These are phyloP conservation scores for Mastigias papua DNA, from an alignment of 30 jellyfish, hydroid and myxozoan species.

Conservation along the genomic window DNA sequence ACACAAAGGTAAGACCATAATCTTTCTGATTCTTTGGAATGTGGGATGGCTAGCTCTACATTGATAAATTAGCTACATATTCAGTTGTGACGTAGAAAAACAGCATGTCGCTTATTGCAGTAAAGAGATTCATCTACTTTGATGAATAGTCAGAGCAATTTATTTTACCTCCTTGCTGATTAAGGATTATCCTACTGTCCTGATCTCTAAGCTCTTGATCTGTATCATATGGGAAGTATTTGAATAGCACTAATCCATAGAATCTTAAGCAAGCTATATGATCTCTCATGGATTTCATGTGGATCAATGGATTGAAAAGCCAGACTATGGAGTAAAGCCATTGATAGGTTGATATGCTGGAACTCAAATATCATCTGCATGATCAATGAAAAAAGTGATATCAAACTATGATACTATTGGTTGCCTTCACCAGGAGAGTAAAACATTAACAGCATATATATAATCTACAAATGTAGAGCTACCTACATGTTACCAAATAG, in stretches of 20 bases:
- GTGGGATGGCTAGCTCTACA: not conserved
- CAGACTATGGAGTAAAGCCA: conserved; percentile 4
- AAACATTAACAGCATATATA: too few species aligned
- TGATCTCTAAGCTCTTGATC: conserved; percentile 1
- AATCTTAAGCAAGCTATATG: conserved; percentile 14
- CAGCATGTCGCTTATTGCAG: not conserved
- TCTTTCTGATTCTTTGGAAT: not conserved
- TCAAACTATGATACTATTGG: not conserved
- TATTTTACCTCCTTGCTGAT: conserved; percentile 6
- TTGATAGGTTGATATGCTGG: not conserved
- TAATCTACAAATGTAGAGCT: too few species aligned
- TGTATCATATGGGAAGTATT: conserved; percentile 1
- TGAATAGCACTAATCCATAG: conserved; percentile 13
- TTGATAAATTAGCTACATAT: not conserved
- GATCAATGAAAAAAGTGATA: not conserved
- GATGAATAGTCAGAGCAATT: not conserved
- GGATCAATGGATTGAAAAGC: conserved; percentile 26
- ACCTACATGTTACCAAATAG: too few species aligned
- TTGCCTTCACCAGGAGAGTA: too few species aligned
- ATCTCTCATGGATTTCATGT: conserved; percentile 8
- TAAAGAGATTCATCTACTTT: not conserved
- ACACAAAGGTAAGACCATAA: not conserved
- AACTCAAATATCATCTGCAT: conserved; percentile 1
- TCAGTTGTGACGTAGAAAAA: not conserved
- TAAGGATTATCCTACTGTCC: not conserved